These are phyloP conservation scores for Discoglossus pictus DNA, from an alignment of 2,797 vertebrate species.

Conservation along the genomic window DNA sequence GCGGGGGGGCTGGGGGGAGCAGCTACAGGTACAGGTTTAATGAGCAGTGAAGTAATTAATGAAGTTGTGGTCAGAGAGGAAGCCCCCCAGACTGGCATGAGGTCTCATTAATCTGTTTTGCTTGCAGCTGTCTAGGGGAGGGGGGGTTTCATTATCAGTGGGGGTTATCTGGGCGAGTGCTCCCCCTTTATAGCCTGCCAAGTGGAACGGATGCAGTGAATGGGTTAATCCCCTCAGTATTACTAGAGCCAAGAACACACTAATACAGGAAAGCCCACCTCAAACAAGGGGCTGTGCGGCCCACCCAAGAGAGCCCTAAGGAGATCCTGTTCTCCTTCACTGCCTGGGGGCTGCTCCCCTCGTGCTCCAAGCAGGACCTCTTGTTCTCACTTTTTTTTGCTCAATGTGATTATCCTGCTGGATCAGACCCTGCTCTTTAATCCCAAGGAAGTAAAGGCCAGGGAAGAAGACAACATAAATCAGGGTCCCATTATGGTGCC, in stretches of 20 bases:
- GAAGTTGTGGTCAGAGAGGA: conserved; percentile 34
- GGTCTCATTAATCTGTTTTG: conserved; percentile 50
- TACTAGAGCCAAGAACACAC: conserved; percentile 9
- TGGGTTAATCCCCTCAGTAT: conserved; percentile 37
- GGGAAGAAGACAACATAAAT: too few relatives aligned
- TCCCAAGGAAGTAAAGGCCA: conserved; percentile 47
- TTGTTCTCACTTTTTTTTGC: too few relatives aligned
- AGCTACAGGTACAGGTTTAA: conserved; percentile 43
- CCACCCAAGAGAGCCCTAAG: conserved; percentile 27
- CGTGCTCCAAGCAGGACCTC: too few relatives aligned
- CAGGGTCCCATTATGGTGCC: conserved; percentile 34
- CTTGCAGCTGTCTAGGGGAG: conserved; percentile 34
- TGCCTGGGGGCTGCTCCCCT: too few relatives aligned
- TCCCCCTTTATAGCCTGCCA: conserved; percentile 26
- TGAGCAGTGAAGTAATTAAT: conserved; percentile 46
- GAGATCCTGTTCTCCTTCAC: conserved; percentile 25
- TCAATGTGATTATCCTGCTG: background rate
- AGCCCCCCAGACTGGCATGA: conserved; percentile 48
- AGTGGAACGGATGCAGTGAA: conserved; percentile 43
- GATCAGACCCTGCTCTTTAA: conserved; percentile 49
- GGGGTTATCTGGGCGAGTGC: conserved; percentile 46
- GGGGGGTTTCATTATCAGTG: conserved; percentile 28
- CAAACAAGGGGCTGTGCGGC: conserved; percentile 20
- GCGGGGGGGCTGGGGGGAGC: conserved; percentile 27
- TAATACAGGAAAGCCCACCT: conserved; percentile 31